phyloP scores from a whole-genome alignment of 2,888 invertebrate species.

The Neoascia interrupta region DNA sequence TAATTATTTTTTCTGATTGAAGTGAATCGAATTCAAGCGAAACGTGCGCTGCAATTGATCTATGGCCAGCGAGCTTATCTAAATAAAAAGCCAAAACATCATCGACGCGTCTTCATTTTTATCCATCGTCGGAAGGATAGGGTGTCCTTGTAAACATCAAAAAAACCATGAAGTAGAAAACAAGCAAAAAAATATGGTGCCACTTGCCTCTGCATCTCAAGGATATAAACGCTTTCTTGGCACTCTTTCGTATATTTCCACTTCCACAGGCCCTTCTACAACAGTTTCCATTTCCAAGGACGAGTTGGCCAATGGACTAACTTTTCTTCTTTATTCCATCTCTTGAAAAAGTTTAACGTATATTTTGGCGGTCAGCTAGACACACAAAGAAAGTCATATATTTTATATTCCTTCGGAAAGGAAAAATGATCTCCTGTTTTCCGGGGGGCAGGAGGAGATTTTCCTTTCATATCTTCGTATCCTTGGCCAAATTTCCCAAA shows the following conservation, averaged over 20 bases:
- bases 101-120: constrained; percentile 33
- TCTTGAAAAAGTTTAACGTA: constrained; percentile 31
- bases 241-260: background rate
- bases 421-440: constrained; percentile 61
- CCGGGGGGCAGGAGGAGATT: too few relatives aligned
- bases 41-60: constrained; percentile 62
- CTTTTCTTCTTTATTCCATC: constrained; percentile 28
- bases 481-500: constrained; percentile 47
- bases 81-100: constrained; percentile 28
- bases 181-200: constrained; percentile 42
- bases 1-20: constrained; percentile 62
- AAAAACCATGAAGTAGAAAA: constrained; percentile 32
- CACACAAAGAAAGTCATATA: constrained; percentile 17
- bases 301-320: constrained; percentile 33
- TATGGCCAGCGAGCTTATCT: constrained; percentile 13
- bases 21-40: constrained; percentile 52
- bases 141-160: constrained; percentile 43
- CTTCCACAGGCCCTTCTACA: constrained; percentile 36
- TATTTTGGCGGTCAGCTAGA: constrained; percentile 24
- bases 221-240: constrained; percentile 21
- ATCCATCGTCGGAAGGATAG: constrained; percentile 17
- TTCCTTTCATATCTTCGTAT: constrained; percentile 54
- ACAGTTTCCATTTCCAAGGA: constrained; percentile 36
- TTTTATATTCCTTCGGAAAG: constrained; percentile 55
- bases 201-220: constrained; percentile 16